Evolutionary conservation across 2,888 invertebrate species (phyloP).

Genomic region (Cremastinae sp.): DNA sequence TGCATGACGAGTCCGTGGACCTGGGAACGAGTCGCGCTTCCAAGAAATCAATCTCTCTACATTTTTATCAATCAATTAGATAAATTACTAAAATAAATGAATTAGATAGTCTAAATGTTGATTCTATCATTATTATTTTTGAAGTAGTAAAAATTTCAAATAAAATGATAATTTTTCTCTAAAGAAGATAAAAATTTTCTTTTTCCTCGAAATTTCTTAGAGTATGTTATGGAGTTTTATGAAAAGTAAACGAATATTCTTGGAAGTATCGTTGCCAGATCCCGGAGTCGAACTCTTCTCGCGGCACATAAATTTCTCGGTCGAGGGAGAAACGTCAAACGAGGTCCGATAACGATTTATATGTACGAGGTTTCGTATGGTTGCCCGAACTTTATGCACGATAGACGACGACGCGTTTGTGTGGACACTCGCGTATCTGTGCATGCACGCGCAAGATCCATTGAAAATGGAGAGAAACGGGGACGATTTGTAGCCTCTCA

Average conservation of each 20-base stretch:
- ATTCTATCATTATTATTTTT: no score
- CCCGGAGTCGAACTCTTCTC: constrained; percentile 63
- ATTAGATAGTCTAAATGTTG: no score
- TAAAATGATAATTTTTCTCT: no score
- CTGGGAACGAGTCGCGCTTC: constrained; percentile 21
- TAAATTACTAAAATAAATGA: no score
- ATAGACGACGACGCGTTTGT: no score
- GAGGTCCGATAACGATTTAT: constrained; percentile 16
- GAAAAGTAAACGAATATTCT: constrained; percentile 21
- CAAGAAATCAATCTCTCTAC: constrained; percentile 2
- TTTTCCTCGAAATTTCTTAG: no score
- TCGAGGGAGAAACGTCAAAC: neutral
- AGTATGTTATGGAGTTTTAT: no score
- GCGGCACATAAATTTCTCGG: constrained; percentile 31
- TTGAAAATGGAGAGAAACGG: constrained; percentile 28
- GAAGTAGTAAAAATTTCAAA: no score
- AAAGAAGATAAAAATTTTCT: no score
- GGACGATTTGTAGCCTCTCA: constrained; percentile 44
- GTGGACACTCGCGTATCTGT: neutral
- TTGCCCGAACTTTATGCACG: neutral
- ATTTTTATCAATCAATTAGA: neutral
- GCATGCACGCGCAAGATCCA: neutral
- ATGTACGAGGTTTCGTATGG: constrained; percentile 15
- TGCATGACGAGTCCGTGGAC: constrained; percentile 69
- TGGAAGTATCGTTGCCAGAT: constrained; percentile 60